Evolutionary conservation across 1,140 invertebrate species (phyloP).

Genomic region (Eciton burchellii): DNA sequence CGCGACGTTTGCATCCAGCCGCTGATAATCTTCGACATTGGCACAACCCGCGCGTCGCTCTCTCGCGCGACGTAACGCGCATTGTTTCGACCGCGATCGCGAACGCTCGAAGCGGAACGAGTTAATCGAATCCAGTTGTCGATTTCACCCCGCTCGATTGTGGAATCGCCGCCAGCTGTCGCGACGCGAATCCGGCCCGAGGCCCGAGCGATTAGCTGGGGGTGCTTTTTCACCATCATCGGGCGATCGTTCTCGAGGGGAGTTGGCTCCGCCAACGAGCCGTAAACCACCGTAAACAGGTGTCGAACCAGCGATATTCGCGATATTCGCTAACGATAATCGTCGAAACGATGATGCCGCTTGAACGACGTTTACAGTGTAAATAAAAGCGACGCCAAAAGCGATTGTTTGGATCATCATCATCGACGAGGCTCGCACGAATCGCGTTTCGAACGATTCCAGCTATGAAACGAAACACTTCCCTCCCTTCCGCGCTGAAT

Average conservation of each 20-base stretch:
- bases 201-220: slow-evolving; percentile 68
- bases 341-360: neutral
- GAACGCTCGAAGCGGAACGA: slow-evolving; percentile 80
- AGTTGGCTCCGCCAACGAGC: slow-evolving; percentile 55
- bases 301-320: slow-evolving; percentile 70
- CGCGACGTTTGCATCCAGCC: neutral
- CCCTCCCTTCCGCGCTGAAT: neutral
- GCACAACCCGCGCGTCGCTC: slow-evolving; percentile 36
- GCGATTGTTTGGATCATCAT: too few species aligned
- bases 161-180: slow-evolving; percentile 76
- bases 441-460: too few species aligned
- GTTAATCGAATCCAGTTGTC: slow-evolving; percentile 80
- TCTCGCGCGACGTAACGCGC: slow-evolving; percentile 60
- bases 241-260: slow-evolving; percentile 75
- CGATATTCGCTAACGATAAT: neutral
- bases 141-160: slow-evolving; percentile 73
- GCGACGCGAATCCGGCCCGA: slow-evolving; percentile 33
- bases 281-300: slow-evolving; percentile 77
- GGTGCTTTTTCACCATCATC: slow-evolving; percentile 73
- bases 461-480: too few species aligned
- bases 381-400: too few species aligned
- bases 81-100: slow-evolving; percentile 12
- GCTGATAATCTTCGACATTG: neutral
- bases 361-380: neutral
- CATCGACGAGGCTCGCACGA: too few species aligned